phyloP scores from a whole-genome alignment of 2,797 vertebrate species.

The Macropus fuliginosus region DNA sequence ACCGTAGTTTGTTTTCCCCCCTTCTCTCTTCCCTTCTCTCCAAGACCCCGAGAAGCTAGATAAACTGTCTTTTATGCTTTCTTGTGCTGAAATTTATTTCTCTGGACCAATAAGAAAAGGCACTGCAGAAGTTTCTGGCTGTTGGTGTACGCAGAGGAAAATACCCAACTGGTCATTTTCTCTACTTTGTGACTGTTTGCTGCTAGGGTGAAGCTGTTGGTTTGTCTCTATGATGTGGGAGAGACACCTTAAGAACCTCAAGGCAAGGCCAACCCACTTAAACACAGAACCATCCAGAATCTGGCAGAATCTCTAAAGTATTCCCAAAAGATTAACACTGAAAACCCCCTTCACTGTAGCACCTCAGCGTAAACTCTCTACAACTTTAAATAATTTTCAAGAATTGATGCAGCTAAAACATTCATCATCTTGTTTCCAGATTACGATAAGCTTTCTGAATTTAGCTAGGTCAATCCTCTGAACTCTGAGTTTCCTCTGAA shows the following conservation, averaged over 20 bases:
- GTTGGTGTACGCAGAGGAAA: not conserved
- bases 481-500: too few relatives aligned
- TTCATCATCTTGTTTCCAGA: not conserved
- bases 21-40: not conserved
- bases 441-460: not conserved
- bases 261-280: not conserved
- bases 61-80: not conserved
- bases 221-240: not conserved
- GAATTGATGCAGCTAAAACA: not conserved
- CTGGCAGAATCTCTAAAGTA: not conserved
- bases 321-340: not conserved
- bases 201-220: not conserved
- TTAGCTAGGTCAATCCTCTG: not conserved
- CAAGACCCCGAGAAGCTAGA: not conserved
- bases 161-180: not conserved
- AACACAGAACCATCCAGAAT: not conserved
- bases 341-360: not conserved
- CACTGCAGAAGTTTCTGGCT: not conserved
- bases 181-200: not conserved
- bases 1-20: not conserved
- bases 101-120: not conserved
- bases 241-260: not conserved
- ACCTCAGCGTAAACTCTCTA: not conserved
- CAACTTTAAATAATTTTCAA: not conserved
- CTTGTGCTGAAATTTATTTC: not conserved